Base-by-base conservation (phyloP, 2,888 invertebrate species). In the Hipparchia semele region DNA sequence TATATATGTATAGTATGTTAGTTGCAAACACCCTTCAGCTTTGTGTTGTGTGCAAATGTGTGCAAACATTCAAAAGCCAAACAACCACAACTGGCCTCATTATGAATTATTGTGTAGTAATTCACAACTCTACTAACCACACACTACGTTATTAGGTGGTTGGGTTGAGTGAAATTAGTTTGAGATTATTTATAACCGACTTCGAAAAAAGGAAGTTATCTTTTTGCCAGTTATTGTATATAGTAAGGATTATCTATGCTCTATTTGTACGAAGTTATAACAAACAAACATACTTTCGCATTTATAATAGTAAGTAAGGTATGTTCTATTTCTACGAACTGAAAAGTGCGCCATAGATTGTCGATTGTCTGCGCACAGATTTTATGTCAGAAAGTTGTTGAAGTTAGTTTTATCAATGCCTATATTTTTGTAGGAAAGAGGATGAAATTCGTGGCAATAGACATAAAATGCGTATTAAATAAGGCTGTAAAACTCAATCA, bases 51-150 rank as follows among this genome's bases (percentile, higher is more conserved):
- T 59, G 68, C 59, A 68, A 67, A 73, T 53, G 9, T 39, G 39
- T 59, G 68, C 59, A 68, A 67, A 73, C 56, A 68, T 53, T 60
- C 64, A 45, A 51, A 62, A 67, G 70, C 64, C 62, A 62, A 68
- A 68, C 68, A 62, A 68, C 71, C 67, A 60, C 54, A 65, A 64
- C 68, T 51, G 68, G 45, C 69, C 39, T 69, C 45, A 54, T 69
- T 69, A 69, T 61, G 53, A 69, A 61, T 61, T 69, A 69, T 61
- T 69, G 33, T 33, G 9, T 10, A 13, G 51, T n/a, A 51, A 49
- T 60, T 60, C 59, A 60, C n/a, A 23, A 68, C 33, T 33, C 51
- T 5, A 60, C 67, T 67, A 58, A 58, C 67, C 67, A 46, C 67
- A 45, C n/a, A 46, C 2, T 33, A 12, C 10, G 49, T 59, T 7